Evolutionary conservation across 1,140 invertebrate species (phyloP).

Genomic region (Coptotermes formosanus): DNA sequence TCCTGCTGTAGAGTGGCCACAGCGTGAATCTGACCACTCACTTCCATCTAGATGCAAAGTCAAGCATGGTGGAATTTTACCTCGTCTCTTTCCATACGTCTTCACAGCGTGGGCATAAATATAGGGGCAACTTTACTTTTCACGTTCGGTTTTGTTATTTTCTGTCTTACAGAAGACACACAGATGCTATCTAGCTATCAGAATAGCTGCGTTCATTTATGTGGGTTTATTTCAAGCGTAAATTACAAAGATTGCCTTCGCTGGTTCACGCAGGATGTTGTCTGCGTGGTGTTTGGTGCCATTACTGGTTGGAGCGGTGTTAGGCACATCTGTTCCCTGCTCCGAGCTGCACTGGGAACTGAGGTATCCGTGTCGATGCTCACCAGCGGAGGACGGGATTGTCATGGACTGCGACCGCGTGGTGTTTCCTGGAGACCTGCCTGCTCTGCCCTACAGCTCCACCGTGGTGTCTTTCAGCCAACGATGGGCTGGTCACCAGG

Average conservation of each 20-base stretch:
- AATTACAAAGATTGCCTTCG: background rate
- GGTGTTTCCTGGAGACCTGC: conserved; percentile 74
- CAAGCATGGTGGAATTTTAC: too few species aligned
- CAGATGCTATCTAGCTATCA: too few species aligned
- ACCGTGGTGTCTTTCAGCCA: conserved; percentile 76
- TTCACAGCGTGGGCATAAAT: too few species aligned
- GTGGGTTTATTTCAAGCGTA: background rate
- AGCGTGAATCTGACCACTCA: too few species aligned
- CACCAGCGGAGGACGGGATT: conserved; percentile 47
- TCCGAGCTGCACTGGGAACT: conserved; percentile 63
- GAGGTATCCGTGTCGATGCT: conserved; percentile 44
- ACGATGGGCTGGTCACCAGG: conserved; percentile 72
- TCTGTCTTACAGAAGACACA: too few species aligned
- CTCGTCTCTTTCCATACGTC: too few species aligned
- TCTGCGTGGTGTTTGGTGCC: background rate
- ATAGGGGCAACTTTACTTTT: too few species aligned
- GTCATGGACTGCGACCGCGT: conserved; percentile 77
- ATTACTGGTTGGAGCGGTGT: background rate
- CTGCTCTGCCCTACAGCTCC: conserved; percentile 68
- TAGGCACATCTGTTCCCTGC: conserved; percentile 57
- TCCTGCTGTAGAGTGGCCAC: too few species aligned
- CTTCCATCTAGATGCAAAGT: too few species aligned
- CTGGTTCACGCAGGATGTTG: background rate
- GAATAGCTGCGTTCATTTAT: too few species aligned
- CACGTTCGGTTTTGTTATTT: too few species aligned